Percentiles rank a stretch among this genome's conserved stretches.
Conservation (phyloP, 2,888 invertebrate genomes). For the Melangyna quadrimaculata region DNA sequence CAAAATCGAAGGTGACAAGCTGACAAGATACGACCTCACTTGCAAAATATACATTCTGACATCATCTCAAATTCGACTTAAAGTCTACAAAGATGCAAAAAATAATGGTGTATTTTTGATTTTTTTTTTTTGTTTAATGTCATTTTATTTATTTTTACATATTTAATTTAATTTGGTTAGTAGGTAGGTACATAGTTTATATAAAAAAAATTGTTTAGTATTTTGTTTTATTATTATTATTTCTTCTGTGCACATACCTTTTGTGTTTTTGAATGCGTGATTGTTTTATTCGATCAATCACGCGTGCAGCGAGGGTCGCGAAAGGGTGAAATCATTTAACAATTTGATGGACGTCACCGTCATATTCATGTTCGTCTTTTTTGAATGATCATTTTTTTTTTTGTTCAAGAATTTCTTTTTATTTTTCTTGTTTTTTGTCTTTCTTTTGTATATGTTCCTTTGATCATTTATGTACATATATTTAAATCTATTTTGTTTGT, state of each 20-base stretch:
- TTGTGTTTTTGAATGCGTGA: background rate
- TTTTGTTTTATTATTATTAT: too few species aligned
- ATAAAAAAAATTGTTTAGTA: background rate
- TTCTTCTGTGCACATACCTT: too few species aligned
- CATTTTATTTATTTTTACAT: background rate
- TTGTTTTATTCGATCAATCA: conserved; percentile 14
- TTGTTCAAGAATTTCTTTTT: background rate
- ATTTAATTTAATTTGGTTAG: background rate
- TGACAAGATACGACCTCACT: conserved; percentile 23
- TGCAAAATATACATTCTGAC: conserved; percentile 47
- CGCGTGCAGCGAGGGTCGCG: background rate
- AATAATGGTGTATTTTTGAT: background rate
- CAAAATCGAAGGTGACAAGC: conserved; percentile 50
- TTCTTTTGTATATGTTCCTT: background rate
- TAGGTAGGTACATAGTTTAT: background rate
- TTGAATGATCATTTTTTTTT: background rate
- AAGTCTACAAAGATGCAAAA: conserved; percentile 2
- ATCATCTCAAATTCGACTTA: conserved; percentile 37
- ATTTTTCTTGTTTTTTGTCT: background rate
- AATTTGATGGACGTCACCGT: background rate
- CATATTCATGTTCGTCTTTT: background rate
- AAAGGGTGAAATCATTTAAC: background rate
- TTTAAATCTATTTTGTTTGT: background rate
- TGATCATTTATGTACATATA: background rate
- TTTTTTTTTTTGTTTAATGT: background rate